Base-by-base conservation (phyloP, 2,888 invertebrate species). In the Trichogramma dendrolimi region DNA sequence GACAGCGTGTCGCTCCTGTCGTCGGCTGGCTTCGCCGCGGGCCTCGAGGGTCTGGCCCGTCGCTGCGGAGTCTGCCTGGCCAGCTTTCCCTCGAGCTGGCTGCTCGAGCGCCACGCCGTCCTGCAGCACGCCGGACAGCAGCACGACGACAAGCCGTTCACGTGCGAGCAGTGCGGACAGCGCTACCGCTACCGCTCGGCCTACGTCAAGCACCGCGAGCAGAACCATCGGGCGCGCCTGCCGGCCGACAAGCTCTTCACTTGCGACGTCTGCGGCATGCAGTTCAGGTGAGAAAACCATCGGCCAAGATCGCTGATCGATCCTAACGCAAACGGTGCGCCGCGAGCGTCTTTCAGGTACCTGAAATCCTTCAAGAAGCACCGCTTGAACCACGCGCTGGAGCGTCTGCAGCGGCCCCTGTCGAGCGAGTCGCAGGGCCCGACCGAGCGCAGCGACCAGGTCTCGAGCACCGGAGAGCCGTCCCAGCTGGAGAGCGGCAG, bases 201-300 rank as follows among this genome's bases (percentile, higher is more conserved):
- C 44, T 89, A 89, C 77, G 87, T 89, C 54, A 88, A 89, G 75
- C 93, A 94, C 76, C 86, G 92, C 58, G 93, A 93, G 76, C 93
- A 93, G 76, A 93, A 94, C 76, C 93, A 94, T 75, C 86, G 92
- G 27, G 92, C 93, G 4, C 83, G 92, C 14, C 82, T 93, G 51
- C 93, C 93, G 3, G 93, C 93, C 40, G 93, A 93, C 78, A 93
- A 93, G 78, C 84, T 93, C 14, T 94, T 93, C 80, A 92, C 92
- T 27, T 94, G 93, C 75, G 93, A 93, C 75, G 92, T 93, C 4
- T 94, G 93, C 78, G 93, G 93, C 64, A 93, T 93, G 93, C 93
- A 93, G 77, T 94, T 93, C 75, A 74, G 71, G 60, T 70, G 63
- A 8, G 43, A 38, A 39, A 6, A 2, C 40, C 6, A 38, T 14